Evolutionary conservation across 2,888 invertebrate genomes (phyloP), one percentile per base, ranked within the genome.

Genomic region (Cheilosia grossa): DNA sequence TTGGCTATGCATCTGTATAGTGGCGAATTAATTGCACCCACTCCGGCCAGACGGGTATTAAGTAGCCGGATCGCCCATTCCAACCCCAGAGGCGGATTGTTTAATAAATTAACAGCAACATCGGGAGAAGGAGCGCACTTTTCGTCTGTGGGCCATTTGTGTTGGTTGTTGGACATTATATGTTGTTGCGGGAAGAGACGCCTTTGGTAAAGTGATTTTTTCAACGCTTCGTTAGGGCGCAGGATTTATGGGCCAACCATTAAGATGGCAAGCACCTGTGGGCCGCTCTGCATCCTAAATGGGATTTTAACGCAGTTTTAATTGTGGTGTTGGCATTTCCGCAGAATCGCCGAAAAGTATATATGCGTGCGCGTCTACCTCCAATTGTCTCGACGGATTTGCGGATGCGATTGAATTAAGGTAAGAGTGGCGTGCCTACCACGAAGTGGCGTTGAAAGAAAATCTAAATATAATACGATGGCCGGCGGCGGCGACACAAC

Each of bases 151-250:
- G 1, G 37, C 37, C 37, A 37, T 37, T 37, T 13, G 37, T 4
- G 17, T 19, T 44, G n/a, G 1, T 69, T 69, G 63, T 54, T 63
- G 27, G 19, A 69, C 58, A 74, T 64, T 30, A 49, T 24, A 44
- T 73, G 56, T 67, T 73, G 56, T 67, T 69, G 42, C 15, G 70
- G 58, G 24, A 37, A 37, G 51, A 53, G 56, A 59, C 67, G 82
- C 82, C 86, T 67, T 72, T 78, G 77, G 86, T 86, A 86, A 86
- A 86, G 86, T 86, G 86, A 86, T 82, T 86, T 86, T 82, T 82
- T 86, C 86, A 86, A 75, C 86, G 86, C 86, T 86, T 86, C 82
- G 86, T 86, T 86, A 82, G 77, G n/a, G 24, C 61, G 24, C 61
- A 78, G 82, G 69, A 86, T 86, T 86, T 86, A 86, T 86, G 77